Evolutionary conservation across 1,140 invertebrate genomes (phyloP), one percentile per base, ranked within the genome.

Genomic region (Melitaea cinxia): DNA sequence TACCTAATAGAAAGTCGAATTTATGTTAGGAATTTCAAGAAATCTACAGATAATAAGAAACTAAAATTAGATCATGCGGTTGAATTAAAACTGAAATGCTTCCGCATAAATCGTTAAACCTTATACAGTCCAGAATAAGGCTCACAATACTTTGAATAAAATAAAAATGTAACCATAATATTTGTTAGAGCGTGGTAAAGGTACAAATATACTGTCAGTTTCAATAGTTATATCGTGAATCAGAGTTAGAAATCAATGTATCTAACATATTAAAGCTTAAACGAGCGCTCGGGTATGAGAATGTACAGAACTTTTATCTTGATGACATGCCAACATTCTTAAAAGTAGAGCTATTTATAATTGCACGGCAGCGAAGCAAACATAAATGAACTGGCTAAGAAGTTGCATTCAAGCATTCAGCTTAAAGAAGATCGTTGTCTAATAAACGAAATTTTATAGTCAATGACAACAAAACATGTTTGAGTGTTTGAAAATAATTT

Each of bases 191-290:
- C 35, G 19, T 56, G 33, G 23, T 42, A 39, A 24, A 24, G 4
- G 54, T 24, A 56, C 39, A 56, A 56, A 39, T 56, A 42, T 37
- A 9, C 53, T n/a, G 53, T 37, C 30, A 37, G 53, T 37, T 26
- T 14, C 35, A 26, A 35, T 21, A 35, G 28, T 45, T 45, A 26
- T 56, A 59, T 49, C 24, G 53, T 26, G 28, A 50, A 58, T 60
- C 23, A 45, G 42, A 45, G 14, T 42, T 42, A 42, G 39, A 17
- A 21, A 45, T 45, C 17, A 45, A 45, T 21, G 15, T 45, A 15
- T n/a, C n/a, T 14, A 15, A 2, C n/a, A 39, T 39, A 5, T 39
- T 39, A 14, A n/a, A n/a, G 9, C 12, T 12, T 4, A 15, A 37
- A 37, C n/a, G n/a, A 37, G n/a, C n/a, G 0, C 12, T 39, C 0